phyloP scores from a whole-genome alignment of 2,797 vertebrate species.

The Hypotaenidia okinawae region DNA sequence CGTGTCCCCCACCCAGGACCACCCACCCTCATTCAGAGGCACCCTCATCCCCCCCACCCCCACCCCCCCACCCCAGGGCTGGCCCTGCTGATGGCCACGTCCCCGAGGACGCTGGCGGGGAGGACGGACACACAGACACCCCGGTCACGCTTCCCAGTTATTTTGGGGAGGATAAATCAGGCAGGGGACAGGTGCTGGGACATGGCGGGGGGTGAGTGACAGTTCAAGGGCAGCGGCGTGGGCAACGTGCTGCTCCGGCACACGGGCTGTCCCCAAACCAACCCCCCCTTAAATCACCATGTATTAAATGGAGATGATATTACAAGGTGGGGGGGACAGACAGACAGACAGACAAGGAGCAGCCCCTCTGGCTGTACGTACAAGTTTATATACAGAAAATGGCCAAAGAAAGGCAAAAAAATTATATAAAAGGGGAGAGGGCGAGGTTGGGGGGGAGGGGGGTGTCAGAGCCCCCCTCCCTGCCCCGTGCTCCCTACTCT shows the following conservation, averaged over 20 bases:
- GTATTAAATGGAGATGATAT: conserved; percentile 64
- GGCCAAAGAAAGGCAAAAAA: background rate
- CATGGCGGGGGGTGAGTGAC: conserved; percentile 19
- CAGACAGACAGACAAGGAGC: background rate
- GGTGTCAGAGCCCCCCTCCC: background rate
- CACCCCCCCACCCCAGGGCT: fast-evolving
- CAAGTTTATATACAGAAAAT: conserved; percentile 78
- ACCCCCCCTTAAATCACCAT: conserved; percentile 7
- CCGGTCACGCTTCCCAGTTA: conserved; percentile 63
- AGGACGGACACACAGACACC: background rate
- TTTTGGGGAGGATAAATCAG: conserved; percentile 75
- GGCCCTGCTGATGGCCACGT: background rate
- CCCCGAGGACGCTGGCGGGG: background rate
- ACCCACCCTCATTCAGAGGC: background rate
- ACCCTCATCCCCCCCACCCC: too few species aligned
- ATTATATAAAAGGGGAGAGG: background rate
- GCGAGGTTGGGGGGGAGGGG: background rate
- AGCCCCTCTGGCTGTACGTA: conserved; percentile 38
- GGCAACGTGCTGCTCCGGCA: conserved; percentile 52
- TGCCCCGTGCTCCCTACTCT: background rate
- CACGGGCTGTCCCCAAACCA: background rate
- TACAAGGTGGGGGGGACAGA: background rate
- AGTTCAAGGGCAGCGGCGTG: conserved; percentile 72
- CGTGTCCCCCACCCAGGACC: too few species aligned
- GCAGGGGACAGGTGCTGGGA: conserved; percentile 67